Evolutionary conservation across 2,888 invertebrate genomes (phyloP), one percentile per base, ranked within the genome.

Genomic region (Alloplasta piceator): DNA sequence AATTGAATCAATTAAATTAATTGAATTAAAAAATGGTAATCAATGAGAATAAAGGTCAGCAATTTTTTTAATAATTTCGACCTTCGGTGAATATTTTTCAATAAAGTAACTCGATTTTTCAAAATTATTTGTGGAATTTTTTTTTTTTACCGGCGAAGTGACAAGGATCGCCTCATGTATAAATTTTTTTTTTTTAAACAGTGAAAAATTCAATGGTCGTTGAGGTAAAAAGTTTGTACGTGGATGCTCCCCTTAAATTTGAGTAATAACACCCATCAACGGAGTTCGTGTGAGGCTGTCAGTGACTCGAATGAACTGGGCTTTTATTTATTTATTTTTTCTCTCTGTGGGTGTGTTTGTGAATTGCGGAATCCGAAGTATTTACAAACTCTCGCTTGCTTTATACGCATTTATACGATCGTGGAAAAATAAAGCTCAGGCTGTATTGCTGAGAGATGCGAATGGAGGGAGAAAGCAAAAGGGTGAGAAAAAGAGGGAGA

Each of bases 341-440:
- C 56, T 46, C 16, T 66, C 64, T 58, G 26, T 16, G 43, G 9
- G 36, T 63, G 61, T 46, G 38, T n/a, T 74, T 58, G 39, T 74
- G 16, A 73, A 66, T 66, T 38, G 39, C 38, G 50, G 58, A 77
- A 73, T 77, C 14, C 58, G 4, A 58, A 43, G 68, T 73, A 73
- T 77, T 73, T 58, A 58, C 60, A 77, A 67, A 68, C 58, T 61
- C 48, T 26, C 6, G n/a, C 14, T n/a, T n/a, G n/a, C n/a, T 16
- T 10, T 26, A 46, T 58, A 48, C 68, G 55, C 6, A 50, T 55
- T 67, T 50, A 46, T 48, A 26, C 14, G 10, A 78, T 63, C 41
- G 50, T 68, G 41, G 39, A 66, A 58, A n/a, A 79, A 75, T 52
- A 75, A 36, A 75, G 50, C 41, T n/a, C 26, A 52, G 75, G 50